These are phyloP conservation scores for Rissa tridactyla DNA, from an alignment of 2,113 vertebrate genomes.

Conservation along the genomic window DNA sequence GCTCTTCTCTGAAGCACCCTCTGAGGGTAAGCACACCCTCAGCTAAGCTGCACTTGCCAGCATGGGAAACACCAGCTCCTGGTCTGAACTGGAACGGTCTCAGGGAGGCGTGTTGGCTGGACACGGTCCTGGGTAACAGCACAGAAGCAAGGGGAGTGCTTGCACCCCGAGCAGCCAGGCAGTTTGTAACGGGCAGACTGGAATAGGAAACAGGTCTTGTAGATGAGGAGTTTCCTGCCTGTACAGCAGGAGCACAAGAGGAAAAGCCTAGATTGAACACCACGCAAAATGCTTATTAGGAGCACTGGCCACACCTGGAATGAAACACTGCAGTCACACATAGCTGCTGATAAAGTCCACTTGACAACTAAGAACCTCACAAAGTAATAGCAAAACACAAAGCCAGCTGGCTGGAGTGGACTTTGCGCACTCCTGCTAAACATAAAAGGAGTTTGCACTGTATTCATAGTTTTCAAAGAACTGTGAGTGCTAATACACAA, in stretches of 20 bases:
- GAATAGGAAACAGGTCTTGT: not conserved
- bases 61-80: not conserved
- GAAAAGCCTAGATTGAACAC: not conserved
- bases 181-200: not conserved
- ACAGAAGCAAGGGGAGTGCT: not conserved
- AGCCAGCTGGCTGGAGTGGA: not conserved
- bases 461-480: not conserved
- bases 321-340: not conserved
- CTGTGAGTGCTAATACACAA: not conserved
- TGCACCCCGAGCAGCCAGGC: not conserved
- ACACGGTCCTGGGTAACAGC: not conserved
- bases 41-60: not conserved
- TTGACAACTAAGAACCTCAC: not conserved
- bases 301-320: not conserved
- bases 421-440: not conserved
- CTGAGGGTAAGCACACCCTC: not conserved
- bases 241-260: not conserved
- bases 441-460: not conserved
- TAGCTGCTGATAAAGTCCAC: not conserved
- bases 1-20: not conserved
- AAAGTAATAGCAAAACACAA: not conserved
- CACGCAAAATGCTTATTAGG: not conserved
- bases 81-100: accelerated
- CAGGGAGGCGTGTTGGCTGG: not conserved
- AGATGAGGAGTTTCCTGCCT: not conserved